Evolutionary conservation across 2,797 vertebrate species (phyloP).

Genomic region (Myotis vivesi): DNA sequence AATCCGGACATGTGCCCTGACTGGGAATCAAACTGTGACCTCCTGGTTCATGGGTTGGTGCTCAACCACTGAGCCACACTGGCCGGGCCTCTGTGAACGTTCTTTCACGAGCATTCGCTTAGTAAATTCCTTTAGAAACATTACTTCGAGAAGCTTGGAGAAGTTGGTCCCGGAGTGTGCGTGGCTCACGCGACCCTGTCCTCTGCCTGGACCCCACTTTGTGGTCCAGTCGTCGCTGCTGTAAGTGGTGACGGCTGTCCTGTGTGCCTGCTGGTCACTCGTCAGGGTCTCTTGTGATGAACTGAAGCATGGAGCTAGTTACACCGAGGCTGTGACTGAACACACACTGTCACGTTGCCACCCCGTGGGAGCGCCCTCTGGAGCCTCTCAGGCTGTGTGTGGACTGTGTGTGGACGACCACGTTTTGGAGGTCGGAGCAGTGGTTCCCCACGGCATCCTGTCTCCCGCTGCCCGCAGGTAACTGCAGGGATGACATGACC

Average conservation of each 20-base stretch:
- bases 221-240: neutral
- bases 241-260: neutral
- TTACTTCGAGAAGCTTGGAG: neutral
- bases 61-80: too few species aligned
- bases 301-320: neutral
- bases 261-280: neutral
- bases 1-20: too few species aligned
- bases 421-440: neutral
- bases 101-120: neutral
- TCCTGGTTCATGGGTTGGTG: too few species aligned
- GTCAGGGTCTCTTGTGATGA: neutral
- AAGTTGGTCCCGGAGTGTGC: neutral
- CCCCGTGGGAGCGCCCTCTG: neutral
- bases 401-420: neutral
- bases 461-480: conserved; percentile 83
- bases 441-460: neutral
- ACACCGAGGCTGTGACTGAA: neutral
- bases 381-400: neutral
- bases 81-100: neutral
- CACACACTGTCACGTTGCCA: fast-evolving
- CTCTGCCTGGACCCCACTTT: neutral
- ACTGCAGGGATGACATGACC: conserved; percentile 95
- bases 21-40: too few species aligned
- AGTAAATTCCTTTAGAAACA: neutral
- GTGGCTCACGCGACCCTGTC: neutral